Base-by-base conservation (phyloP, 2,888 invertebrate genomes). In the Malthinus seriepunctatus region DNA sequence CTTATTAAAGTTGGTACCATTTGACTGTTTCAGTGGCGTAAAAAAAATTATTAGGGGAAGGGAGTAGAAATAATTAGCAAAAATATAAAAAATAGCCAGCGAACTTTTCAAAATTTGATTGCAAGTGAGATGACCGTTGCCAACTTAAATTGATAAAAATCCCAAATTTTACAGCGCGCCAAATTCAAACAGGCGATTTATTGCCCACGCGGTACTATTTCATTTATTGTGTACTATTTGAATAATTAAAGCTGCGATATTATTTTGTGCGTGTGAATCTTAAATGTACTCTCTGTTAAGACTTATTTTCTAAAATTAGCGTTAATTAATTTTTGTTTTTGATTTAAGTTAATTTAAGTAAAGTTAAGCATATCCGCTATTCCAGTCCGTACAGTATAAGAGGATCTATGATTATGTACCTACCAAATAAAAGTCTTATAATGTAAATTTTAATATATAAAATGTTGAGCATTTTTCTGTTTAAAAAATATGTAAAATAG, bases 381-480 rank as follows among this genome's bases (percentile, higher is more conserved):
- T 23, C 39, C 39, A 42, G 39, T 42, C 39, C 23, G 39, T 42
- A 42, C 39, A 42, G 39, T 42, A 15, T 8, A n/a, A 23, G 23
- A 42, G 15, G n/a, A n/a, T n/a, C 39, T 42, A 23, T 23, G 2
- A 23, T 12, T 42, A 42, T 14, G 15, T 42, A 15, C 14, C 39
- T 42, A 23, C 39, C 39, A 42, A 42, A 42, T 39, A 39, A 15
- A 15, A 42, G 14, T 42, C 8, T 42, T 15, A n/a, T 15, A 9
- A 15, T 39, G 39, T 42, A 42, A 42, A 23, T 42, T n/a, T 14
- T 42, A 5, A 23, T 6, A 15, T 15, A 42, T 23, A 42, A 12
- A 42, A 42, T 42, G 14, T 42, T 14, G 23, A 23, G 23, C 23
- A 23, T 23, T 2, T 23, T 23, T 23, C 3, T 5, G 39, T 42